Conservation (phyloP, 2,888 invertebrate genomes). For the Embidobia sp. region DNA sequence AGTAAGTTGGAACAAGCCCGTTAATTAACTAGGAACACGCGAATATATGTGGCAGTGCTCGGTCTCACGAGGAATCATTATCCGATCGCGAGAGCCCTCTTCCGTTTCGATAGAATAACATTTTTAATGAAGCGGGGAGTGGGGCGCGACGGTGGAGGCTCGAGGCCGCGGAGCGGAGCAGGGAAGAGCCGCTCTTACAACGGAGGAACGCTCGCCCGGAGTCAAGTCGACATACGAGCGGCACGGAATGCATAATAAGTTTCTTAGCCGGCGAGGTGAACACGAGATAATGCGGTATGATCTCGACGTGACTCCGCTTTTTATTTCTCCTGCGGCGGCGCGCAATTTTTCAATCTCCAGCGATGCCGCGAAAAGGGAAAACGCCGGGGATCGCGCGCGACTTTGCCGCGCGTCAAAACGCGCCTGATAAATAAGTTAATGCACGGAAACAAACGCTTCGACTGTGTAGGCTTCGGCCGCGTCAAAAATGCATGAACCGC, state of each 20-base stretch:
- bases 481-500: too few relatives aligned
- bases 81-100: slow-evolving; percentile 64
- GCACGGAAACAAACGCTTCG: too few relatives aligned
- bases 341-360: slow-evolving; percentile 38
- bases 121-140: slow-evolving; percentile 32
- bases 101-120: slow-evolving; percentile 57
- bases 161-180: slow-evolving; percentile 65
- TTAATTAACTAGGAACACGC: slow-evolving; percentile 71
- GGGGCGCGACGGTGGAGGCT: not conserved
- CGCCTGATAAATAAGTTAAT: slow-evolving; percentile 50
- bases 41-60: slow-evolving; percentile 41
- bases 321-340: slow-evolving; percentile 3
- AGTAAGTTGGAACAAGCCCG: slow-evolving; percentile 27
- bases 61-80: slow-evolving; percentile 68
- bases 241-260: slow-evolving; percentile 75
- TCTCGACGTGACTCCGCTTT: slow-evolving; percentile 39
- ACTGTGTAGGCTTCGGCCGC: too few relatives aligned
- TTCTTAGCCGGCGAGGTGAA: slow-evolving; percentile 72
- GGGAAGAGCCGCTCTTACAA: slow-evolving; percentile 39
- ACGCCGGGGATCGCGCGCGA: not conserved
- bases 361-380: not conserved
- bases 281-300: slow-evolving; percentile 68
- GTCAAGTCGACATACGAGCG: slow-evolving; percentile 51
- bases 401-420: slow-evolving; percentile 1
- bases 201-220: slow-evolving; percentile 54